Conservation (phyloP, 2,113 vertebrate species). For the Leptodactylus fuscus region DNA sequence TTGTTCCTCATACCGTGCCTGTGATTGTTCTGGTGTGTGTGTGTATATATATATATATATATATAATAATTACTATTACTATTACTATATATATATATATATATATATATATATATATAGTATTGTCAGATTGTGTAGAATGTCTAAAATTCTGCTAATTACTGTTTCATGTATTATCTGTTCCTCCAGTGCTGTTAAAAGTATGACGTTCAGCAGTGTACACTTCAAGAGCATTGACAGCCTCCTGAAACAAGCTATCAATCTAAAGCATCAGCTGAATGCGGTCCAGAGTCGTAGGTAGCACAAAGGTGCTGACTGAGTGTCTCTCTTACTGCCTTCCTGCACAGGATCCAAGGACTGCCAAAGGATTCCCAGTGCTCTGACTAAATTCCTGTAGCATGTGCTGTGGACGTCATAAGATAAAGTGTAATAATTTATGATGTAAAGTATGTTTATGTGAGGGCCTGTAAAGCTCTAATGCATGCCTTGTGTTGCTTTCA, state of each 20-base stretch:
- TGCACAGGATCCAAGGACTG: background rate
- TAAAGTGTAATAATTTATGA: background rate
- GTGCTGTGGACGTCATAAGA: background rate
- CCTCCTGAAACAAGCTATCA: constrained; percentile 84
- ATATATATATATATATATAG: no score
- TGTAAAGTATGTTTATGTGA: background rate
- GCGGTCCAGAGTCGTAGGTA: constrained; percentile 87
- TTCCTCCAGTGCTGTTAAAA: constrained; percentile 87
- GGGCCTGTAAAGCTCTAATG: background rate
- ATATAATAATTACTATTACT: no score
- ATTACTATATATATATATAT: no score
- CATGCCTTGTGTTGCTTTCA: background rate
- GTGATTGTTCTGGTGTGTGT: no score
- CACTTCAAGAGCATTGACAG: constrained; percentile 93
- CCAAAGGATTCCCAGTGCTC: background rate
- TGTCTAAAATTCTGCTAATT: no score
- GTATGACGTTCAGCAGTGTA: constrained; percentile 88
- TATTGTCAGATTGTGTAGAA: no score
- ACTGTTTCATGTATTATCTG: background rate
- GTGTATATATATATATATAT: no score
- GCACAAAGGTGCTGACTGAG: background rate
- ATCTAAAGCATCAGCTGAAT: constrained; percentile 85
- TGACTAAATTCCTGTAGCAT: background rate
- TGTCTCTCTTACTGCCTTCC: background rate
- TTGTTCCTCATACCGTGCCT: no score